Evolutionary conservation across 2,797 vertebrate species (phyloP), one percentile per base, ranked within the genome.

Genomic region (Clarias platycephalus): DNA sequence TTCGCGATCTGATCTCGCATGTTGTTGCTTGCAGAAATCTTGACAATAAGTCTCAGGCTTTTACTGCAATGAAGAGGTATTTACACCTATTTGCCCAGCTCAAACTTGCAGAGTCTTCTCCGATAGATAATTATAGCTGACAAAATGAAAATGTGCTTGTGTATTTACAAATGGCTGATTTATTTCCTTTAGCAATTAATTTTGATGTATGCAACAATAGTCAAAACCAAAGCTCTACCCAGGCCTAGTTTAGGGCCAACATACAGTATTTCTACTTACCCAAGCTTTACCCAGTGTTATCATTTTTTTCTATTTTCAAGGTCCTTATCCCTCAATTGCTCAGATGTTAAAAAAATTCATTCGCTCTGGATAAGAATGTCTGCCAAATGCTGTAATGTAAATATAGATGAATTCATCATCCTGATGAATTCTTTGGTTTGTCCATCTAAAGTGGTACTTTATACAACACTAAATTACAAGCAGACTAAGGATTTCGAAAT

Each of bases 11-110:
- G 24, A 62, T 72, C 34, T 44, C 57, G 7, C 67, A 60, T 60
- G 67, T 31, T 13, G 57, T 31, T 72, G 24, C 81, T 60, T 82
- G 80, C 58, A 57, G 66, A 70, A 24, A 28, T 64, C 77, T 76
- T 31, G 72, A 57, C 72, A 58, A 60, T 77, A 34, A 77, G 74
- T 34, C 28, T 57, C 72, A 53, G n/a, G 28, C 44, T 74, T 74
- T 74, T 26, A 74, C 15, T 22, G 12, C 6, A 16, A 22, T 8
- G 55, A 75, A 20, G 26, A 57, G 28, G 31, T 57, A 57, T 75
- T 75, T 75, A 28, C 53, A 26, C n/a, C 28, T 55, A 74, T 74
- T 75, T 75, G 71, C 24, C 7, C 71, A 28, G 72, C 53, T 76
- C 55, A 60, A 77, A 77, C 57, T 7, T 53, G n/a, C 71, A 7